Evolutionary conservation across 2,113 vertebrate species (phyloP).

Genomic region (Mohoua ochrocephala): DNA sequence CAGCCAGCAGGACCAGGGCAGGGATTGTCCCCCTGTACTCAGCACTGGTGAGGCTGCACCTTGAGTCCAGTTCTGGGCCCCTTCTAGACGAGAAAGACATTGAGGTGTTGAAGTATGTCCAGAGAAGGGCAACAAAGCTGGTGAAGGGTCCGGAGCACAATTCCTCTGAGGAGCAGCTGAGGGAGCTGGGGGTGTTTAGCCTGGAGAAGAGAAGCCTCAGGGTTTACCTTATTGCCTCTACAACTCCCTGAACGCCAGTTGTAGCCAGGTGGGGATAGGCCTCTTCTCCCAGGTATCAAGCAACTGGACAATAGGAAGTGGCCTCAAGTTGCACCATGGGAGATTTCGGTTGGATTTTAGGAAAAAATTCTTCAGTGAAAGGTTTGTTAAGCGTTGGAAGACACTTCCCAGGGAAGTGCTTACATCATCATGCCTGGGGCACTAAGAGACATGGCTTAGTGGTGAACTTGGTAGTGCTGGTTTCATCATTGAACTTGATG

Average conservation of each 20-base stretch:
- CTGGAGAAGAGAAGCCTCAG: not conserved
- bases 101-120: not conserved
- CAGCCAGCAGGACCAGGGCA: not conserved
- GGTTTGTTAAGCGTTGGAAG: not conserved
- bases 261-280: no score
- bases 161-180: fast-evolving
- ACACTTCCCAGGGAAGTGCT: not conserved
- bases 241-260: not conserved
- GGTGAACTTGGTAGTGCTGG: not conserved
- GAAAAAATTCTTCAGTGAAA: not conserved
- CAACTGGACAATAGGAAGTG: not conserved
- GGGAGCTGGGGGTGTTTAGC: not conserved
- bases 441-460: not conserved
- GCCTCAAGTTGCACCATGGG: not conserved
- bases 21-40: not conserved
- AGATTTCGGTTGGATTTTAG: not conserved
- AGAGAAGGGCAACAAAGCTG: not conserved
- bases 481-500: not conserved
- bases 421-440: not conserved
- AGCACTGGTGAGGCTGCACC: not conserved
- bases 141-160: not conserved
- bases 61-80: not conserved
- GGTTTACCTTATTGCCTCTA: not conserved
- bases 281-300: not conserved
- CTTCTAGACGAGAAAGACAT: not conserved